phyloP scores from a whole-genome alignment of 2,888 invertebrate genomes.

The Linyphia triangularis region DNA sequence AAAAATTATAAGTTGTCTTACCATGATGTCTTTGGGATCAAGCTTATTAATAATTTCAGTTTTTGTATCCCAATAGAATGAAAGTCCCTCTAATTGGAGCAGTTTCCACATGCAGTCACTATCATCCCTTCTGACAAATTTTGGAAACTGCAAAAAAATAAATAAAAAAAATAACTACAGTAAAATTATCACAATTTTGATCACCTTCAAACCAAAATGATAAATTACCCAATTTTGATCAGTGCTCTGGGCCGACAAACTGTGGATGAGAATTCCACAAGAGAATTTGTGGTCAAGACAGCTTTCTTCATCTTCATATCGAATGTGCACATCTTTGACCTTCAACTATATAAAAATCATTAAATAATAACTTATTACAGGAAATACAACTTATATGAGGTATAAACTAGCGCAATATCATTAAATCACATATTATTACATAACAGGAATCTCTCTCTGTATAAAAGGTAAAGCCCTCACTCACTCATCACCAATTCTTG shows the following conservation, averaged over 20 bases:
- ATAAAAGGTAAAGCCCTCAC: too few species aligned
- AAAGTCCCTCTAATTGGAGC: constrained; percentile 91
- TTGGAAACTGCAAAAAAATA: constrained; percentile 79
- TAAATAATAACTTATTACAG: too few species aligned
- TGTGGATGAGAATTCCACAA: constrained; percentile 91
- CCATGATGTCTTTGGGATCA: constrained; percentile 84
- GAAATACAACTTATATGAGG: too few species aligned
- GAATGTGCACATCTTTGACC: constrained; percentile 95
- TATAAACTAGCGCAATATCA: too few species aligned
- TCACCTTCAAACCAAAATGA: background rate
- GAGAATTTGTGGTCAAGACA: constrained; percentile 87
- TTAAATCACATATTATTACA: too few species aligned
- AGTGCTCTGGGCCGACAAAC: constrained; percentile 93
- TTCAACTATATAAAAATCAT: constrained; percentile 84
- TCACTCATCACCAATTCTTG: too few species aligned
- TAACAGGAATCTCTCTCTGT: too few species aligned
- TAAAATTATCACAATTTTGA: background rate
- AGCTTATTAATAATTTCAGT: constrained; percentile 85
- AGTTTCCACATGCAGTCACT: constrained; percentile 84
- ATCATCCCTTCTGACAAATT: constrained; percentile 79
- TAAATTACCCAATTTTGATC: constrained; percentile 89
- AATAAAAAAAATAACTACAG: background rate
- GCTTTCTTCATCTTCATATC: constrained; percentile 93
- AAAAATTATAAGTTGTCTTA: constrained; percentile 8
- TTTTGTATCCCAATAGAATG: constrained; percentile 93